Percentiles rank a stretch among this genome's conserved stretches.
phyloP scores from a whole-genome alignment of 2,888 invertebrate species.

The Hypomecis punctinalis region DNA sequence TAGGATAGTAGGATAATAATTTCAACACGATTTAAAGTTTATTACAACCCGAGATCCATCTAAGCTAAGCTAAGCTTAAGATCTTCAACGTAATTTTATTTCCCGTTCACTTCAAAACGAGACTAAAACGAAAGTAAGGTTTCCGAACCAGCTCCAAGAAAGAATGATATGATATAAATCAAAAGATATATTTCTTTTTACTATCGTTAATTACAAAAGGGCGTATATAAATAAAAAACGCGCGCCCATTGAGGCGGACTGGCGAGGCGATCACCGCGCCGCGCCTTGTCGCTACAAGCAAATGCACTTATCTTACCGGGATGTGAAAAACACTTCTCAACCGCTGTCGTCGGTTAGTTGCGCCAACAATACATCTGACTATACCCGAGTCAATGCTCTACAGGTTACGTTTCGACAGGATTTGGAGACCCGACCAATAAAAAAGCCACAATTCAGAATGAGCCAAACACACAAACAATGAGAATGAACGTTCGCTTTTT shows the following conservation, averaged over 20 bases:
- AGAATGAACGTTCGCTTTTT: constrained; percentile 60
- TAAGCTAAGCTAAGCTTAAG: too few species aligned
- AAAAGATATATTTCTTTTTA: constrained; percentile 77
- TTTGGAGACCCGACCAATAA: constrained; percentile 70
- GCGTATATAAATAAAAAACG: constrained; percentile 81
- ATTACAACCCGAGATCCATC: not conserved
- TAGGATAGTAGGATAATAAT: too few species aligned
- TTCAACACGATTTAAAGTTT: not conserved
- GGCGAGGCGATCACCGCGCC: constrained; percentile 73
- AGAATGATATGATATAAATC: constrained; percentile 74
- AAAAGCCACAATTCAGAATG: constrained; percentile 65
- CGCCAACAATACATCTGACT: constrained; percentile 69
- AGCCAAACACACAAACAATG: constrained; percentile 69
- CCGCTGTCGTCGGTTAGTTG: constrained; percentile 78
- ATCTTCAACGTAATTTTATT: constrained; percentile 7
- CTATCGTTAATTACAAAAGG: constrained; percentile 81
- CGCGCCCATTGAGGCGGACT: constrained; percentile 74
- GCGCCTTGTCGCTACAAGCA: constrained; percentile 83
- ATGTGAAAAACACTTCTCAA: constrained; percentile 80
- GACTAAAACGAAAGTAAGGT: constrained; percentile 50
- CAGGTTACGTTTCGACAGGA: constrained; percentile 71
- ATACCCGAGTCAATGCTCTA: constrained; percentile 72
- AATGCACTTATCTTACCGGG: constrained; percentile 84
- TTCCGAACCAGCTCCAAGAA: constrained; percentile 38
- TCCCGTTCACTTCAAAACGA: constrained; percentile 32